Base-by-base conservation (phyloP, 2,888 invertebrate genomes). In the Pollenia labialis region DNA sequence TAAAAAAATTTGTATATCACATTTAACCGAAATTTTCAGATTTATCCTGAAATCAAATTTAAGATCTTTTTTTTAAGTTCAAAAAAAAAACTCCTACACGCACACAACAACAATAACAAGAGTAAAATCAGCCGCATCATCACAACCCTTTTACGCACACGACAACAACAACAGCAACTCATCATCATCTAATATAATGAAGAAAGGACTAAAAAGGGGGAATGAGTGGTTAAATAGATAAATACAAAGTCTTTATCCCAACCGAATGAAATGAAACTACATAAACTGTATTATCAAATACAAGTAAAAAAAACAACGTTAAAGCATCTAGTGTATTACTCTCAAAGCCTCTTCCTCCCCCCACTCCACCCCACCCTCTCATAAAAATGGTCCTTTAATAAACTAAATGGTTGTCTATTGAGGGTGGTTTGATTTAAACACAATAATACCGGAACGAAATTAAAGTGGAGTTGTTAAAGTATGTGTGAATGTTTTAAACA, bases 181-280 rank as follows among this genome's bases (percentile, higher is more conserved):
- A 14, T 66, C 66, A 79, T 46, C 60, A 44, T 44, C 66, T n/a
- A 60, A 66, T 62, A 40, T 42, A 44, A 74, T 44, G 23, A 54
- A 54, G 32, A 60, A 75, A 16, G n/a, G 71, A 79, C 32, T 9
- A 72, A 50, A 52, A 32, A 16, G 12, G 42, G 52, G 18, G 60
- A 48, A 48, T 9, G 14, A 56, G 71, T 76, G 56, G 54, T 52
- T 66, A 74, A 81, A 85, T 52, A 74, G 82, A 85, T 85, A 82
- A 81, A 82, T 85, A 46, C 74, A 32, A 64, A 72, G 16, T 72
- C 71, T 81, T 77, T 77, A 87, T 85, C 48, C 42, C 84, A 87
- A 75, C 72, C 76, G 77, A 76, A 87, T 77, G 85, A 81, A 81
- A 74, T 74, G 76, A 80, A 85, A 85, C 87, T 89, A 88, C 88